Evolutionary conservation across 2,797 vertebrate species (phyloP).

Genomic region (Anguilla obscura): DNA sequence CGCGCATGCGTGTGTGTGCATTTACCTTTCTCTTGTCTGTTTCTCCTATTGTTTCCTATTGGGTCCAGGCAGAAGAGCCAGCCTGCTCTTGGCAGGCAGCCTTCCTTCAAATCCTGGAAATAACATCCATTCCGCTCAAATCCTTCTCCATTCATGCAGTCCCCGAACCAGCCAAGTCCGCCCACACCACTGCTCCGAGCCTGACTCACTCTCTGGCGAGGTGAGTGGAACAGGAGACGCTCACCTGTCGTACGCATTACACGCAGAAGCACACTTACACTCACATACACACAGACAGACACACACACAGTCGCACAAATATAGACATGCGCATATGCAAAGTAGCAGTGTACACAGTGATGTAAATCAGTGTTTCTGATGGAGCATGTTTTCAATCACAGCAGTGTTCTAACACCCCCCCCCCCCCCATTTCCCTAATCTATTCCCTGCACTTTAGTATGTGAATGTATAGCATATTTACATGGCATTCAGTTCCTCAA

Average conservation of each 20-base stretch:
- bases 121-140: conserved; percentile 64
- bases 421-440: neutral
- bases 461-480: neutral
- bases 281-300: conserved; percentile 8
- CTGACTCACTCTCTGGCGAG: conserved; percentile 60
- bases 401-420: neutral
- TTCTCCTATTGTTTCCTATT: conserved; percentile 43
- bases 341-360: neutral
- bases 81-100: conserved; percentile 52
- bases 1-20: neutral
- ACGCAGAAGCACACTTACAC: neutral
- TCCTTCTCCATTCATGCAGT: conserved; percentile 64
- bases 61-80: conserved; percentile 51
- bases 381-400: neutral
- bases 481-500: neutral
- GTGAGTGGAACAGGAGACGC: conserved; percentile 35
- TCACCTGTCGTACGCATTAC: neutral
- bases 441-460: neutral
- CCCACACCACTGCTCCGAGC: conserved; percentile 54
- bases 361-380: neutral
- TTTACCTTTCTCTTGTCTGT: conserved; percentile 35
- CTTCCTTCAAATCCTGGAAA: conserved; percentile 67
- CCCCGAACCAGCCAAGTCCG: conserved; percentile 54
- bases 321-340: neutral
- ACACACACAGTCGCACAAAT: conserved; percentile 24